Percentiles rank a stretch among this genome's conserved stretches.
Evolutionary conservation across 2,113 vertebrate genomes (phyloP).

Genomic region (Syrrhaptes paradoxus): DNA sequence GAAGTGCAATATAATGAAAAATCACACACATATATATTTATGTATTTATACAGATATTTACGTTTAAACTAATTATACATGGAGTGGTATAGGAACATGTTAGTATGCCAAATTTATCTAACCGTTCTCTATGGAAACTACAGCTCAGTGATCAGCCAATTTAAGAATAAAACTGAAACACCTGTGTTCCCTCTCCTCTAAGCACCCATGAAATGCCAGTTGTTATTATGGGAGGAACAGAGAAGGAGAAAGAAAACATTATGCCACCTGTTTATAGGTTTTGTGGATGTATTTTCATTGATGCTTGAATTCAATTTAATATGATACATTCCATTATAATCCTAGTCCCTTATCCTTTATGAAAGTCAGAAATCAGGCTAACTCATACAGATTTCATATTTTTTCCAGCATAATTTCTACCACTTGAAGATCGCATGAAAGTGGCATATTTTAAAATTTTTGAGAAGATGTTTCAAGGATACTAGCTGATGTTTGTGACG

Average conservation of each 20-base stretch:
- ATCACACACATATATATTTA: background rate
- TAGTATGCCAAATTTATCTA: background rate
- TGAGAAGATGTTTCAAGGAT: background rate
- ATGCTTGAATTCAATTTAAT: background rate
- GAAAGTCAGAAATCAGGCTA: background rate
- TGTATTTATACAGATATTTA: background rate
- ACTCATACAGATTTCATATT: background rate
- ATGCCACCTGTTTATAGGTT: background rate
- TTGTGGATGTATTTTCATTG: background rate
- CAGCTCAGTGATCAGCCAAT: background rate
- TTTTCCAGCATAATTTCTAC: background rate
- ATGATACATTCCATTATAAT: background rate
- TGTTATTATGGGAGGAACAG: too few relatives aligned
- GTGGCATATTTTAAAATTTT: background rate
- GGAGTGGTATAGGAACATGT: background rate
- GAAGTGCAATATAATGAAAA: background rate
- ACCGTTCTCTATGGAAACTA: background rate
- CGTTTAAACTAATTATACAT: background rate
- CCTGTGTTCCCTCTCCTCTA: background rate
- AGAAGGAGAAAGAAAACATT: too few relatives aligned
- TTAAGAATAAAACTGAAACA: background rate
- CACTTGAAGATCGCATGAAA: background rate
- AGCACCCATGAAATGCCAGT: background rate
- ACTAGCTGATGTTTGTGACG: background rate
- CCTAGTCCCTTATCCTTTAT: background rate